Conservation (phyloP, 2,797 vertebrate species). For the Ficedula albicollis region DNA sequence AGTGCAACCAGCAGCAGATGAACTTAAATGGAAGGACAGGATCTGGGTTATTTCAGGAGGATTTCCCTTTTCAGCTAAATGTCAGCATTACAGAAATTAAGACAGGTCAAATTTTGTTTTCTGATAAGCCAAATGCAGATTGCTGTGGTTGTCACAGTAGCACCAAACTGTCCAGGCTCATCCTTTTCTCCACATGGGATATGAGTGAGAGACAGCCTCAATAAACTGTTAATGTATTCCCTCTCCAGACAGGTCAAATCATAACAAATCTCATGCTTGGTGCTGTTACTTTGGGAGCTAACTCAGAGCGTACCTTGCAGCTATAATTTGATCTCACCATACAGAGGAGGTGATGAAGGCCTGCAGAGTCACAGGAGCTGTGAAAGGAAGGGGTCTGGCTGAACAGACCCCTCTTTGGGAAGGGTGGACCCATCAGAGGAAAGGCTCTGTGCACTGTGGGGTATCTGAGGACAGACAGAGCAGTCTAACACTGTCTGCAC, state of each 20-base stretch:
- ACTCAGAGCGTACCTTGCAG: neutral
- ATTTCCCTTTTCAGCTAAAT: conserved; percentile 1
- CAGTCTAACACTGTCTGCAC: rapidly evolving
- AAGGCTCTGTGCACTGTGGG: neutral
- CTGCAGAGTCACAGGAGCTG: neutral
- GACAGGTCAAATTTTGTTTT: neutral
- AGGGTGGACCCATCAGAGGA: neutral
- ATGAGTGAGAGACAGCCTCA: neutral
- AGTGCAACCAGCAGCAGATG: neutral
- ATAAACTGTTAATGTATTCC: neutral
- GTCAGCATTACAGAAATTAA: neutral
- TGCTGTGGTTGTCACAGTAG: neutral
- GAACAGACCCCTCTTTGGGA: neutral
- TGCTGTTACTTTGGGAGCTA: neutral
- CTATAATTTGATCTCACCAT: neutral
- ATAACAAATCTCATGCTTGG: neutral
- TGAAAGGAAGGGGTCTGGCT: neutral
- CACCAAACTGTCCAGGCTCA: neutral
- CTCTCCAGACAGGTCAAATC: neutral
- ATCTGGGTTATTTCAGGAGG: neutral
- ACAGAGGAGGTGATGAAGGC: neutral
- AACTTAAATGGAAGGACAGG: neutral
- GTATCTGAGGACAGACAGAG: no score
- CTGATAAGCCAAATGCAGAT: neutral
- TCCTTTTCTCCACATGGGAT: neutral